Conservation (phyloP, 2,888 invertebrate species). For the Philereme vetulata region DNA sequence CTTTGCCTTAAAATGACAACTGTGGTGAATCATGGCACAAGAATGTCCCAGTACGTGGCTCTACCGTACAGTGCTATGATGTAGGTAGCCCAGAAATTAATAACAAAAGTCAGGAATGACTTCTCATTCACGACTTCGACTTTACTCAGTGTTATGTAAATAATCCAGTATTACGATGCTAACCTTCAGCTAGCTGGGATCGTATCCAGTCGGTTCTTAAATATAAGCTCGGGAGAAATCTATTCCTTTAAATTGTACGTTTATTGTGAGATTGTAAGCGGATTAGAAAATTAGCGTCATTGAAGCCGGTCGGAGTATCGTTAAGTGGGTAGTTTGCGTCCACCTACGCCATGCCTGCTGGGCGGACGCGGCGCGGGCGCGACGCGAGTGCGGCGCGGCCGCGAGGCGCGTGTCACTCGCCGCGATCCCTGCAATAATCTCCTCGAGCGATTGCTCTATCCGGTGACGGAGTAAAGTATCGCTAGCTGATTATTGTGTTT, state of each 20-base stretch:
- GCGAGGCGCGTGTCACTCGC: slow-evolving; percentile 68
- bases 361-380: slow-evolving; percentile 31
- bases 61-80: slow-evolving; percentile 1
- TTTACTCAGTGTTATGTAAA: slow-evolving; percentile 22
- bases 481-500: slow-evolving; percentile 83
- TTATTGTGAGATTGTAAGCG: slow-evolving; percentile 54
- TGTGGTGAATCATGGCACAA: neutral
- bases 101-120: slow-evolving; percentile 10
- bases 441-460: slow-evolving; percentile 77
- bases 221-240: slow-evolving; percentile 37
- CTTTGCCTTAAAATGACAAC: neutral
- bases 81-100: slow-evolving; percentile 3
- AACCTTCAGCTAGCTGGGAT: slow-evolving; percentile 35
- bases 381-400: slow-evolving; percentile 16
- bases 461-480: slow-evolving; percentile 82
- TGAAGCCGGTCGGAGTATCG: slow-evolving; percentile 45
- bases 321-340: slow-evolving; percentile 55
- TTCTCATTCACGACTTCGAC: slow-evolving; percentile 18
- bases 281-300: slow-evolving; percentile 62
- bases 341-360: slow-evolving; percentile 33
- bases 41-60: slow-evolving; percentile 4
- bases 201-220: slow-evolving; percentile 27
- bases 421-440: slow-evolving; percentile 71
- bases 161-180: slow-evolving; percentile 36
- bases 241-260: slow-evolving; percentile 45